Evolutionary conservation across 2,113 vertebrate genomes (phyloP).

Genomic region (Colistium nudipinnis): DNA sequence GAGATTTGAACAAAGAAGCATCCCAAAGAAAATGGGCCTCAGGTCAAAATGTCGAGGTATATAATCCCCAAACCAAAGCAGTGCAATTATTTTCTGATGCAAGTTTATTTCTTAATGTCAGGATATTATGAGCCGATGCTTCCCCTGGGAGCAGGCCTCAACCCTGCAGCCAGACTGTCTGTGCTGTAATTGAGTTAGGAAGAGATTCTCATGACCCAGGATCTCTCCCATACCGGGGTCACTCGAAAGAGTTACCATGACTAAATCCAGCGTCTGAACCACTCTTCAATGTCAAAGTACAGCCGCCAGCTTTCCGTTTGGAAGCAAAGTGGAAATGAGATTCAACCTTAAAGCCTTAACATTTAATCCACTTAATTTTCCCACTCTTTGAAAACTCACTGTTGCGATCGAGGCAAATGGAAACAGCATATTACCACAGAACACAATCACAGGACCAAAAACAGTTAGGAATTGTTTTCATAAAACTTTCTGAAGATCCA

Average conservation of each 20-base stretch:
- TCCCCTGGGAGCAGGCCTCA: constrained; percentile 8
- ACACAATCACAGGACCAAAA: not conserved
- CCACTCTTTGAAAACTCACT: constrained; percentile 20
- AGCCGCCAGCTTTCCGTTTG: constrained; percentile 17
- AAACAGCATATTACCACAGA: not conserved
- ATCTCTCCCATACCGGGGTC: constrained; percentile 21
- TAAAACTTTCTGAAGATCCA: not conserved
- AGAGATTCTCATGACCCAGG: constrained; percentile 64
- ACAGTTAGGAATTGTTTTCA: not conserved
- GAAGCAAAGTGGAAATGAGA: constrained; percentile 30
- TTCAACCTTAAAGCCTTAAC: constrained; percentile 16
- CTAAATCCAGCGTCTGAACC: constrained; percentile 43
- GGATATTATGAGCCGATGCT: not conserved
- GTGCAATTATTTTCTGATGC: not conserved
- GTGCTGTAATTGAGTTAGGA: constrained; percentile 27
- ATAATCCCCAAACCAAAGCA: not conserved
- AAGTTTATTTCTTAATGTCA: constrained; percentile 20
- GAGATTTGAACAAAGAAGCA: not conserved
- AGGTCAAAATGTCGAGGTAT: not conserved
- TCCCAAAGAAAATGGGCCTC: not conserved
- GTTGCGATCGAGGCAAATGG: not conserved
- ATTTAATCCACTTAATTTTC: constrained; percentile 36
- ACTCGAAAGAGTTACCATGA: constrained; percentile 31
- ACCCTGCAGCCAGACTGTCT: constrained; percentile 29
- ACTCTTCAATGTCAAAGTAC: constrained; percentile 31